Evolutionary conservation across 2,797 vertebrate species (phyloP).

Genomic region (Lerista edwardsae): DNA sequence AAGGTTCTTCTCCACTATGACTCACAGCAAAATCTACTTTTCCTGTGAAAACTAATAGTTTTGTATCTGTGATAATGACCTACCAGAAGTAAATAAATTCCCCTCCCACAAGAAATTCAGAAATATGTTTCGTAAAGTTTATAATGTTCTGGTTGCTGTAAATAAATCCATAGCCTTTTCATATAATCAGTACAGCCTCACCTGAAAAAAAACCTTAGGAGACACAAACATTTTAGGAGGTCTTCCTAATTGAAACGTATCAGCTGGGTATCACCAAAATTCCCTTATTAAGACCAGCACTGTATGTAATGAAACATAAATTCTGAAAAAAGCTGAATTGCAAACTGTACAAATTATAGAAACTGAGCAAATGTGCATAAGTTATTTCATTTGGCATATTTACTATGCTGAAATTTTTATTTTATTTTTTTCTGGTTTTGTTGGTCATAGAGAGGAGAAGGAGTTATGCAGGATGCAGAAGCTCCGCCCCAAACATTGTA

Average conservation of each 20-base stretch:
- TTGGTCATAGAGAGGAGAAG: not conserved
- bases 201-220: not conserved
- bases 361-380: not conserved
- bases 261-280: slow-evolving; percentile 11
- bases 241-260: not conserved
- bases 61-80: slow-evolving; percentile 2
- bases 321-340: no score
- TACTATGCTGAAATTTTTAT: not conserved
- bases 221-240: not conserved
- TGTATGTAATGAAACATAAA: not conserved
- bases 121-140: slow-evolving; percentile 27
- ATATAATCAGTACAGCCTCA: not conserved
- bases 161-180: slow-evolving; percentile 26
- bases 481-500: no score
- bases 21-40: not conserved
- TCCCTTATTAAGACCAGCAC: not conserved
- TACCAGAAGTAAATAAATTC: not conserved
- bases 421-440: not conserved
- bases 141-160: slow-evolving; percentile 31
- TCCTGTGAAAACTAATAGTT: not conserved
- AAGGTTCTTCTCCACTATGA: not conserved
- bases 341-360: not conserved
- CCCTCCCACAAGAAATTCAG: slow-evolving; percentile 21
- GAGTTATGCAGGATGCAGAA: not conserved
- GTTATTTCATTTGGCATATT: not conserved